Conservation (phyloP, 1,140 invertebrate species). For the Agraylea sexmaculata region DNA sequence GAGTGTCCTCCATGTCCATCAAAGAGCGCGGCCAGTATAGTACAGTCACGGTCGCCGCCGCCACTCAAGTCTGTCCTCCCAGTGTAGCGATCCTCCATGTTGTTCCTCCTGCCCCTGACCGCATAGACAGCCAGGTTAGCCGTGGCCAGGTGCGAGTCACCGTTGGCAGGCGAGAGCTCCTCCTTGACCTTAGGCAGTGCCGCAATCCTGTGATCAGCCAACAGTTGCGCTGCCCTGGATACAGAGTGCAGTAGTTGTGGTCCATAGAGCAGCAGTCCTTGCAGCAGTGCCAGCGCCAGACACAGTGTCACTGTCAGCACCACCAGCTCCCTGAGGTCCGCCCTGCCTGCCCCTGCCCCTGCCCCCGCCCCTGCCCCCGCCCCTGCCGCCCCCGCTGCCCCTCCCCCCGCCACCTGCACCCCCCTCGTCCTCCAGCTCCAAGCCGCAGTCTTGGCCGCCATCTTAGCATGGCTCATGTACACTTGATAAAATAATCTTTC, state of each 20-base stretch:
- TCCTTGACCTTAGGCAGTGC: conserved; percentile 47
- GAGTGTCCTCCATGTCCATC: conserved; percentile 93
- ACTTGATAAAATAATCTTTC: conserved; percentile 76
- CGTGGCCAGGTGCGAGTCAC: conserved; percentile 49
- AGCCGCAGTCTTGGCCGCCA: conserved; percentile 64
- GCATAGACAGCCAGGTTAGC: conserved; percentile 72
- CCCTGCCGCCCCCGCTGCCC: conserved; percentile 47
- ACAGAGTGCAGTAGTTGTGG: too few relatives aligned
- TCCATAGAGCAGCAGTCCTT: conserved; percentile 68
- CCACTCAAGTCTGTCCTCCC: too few relatives aligned
- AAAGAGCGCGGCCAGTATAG: conserved; percentile 87
- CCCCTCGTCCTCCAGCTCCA: conserved; percentile 50
- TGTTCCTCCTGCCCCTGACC: conserved; percentile 72
- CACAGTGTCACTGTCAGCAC: conserved; percentile 61
- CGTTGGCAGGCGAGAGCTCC: conserved; percentile 37
- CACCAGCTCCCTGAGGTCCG: conserved; percentile 62
- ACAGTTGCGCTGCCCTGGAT: too few relatives aligned
- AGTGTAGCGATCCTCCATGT: conserved; percentile 88
- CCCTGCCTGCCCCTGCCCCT: conserved; percentile 42
- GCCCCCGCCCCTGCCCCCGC: conserved; percentile 1
- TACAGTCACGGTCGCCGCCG: too few relatives aligned
- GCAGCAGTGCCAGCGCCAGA: conserved; percentile 52
- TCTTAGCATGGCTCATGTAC: conserved; percentile 70
- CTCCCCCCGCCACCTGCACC: conserved; percentile 24
- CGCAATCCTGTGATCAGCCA: conserved; percentile 59